Conservation (phyloP, 2,888 invertebrate species). For the Empis livida region DNA sequence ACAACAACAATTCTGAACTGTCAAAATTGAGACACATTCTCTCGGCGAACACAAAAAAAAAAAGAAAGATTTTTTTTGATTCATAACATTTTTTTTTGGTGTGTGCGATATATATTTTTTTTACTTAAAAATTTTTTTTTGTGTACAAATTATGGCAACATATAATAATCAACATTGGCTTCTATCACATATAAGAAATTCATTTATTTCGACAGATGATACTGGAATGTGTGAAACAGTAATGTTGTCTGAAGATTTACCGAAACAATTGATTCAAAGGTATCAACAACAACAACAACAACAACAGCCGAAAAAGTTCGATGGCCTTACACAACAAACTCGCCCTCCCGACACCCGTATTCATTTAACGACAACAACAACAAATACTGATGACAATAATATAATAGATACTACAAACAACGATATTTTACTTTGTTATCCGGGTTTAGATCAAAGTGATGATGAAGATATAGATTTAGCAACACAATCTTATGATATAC, state of each 20-base stretch:
- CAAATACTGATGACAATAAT: not conserved
- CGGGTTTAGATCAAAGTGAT: conserved; percentile 65
- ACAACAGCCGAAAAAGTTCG: conserved; percentile 1
- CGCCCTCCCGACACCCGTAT: conserved; percentile 1
- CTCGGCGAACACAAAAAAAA: too few species aligned
- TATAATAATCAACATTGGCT: conserved; percentile 92
- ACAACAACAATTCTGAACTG: too few species aligned
- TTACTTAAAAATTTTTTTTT: too few species aligned
- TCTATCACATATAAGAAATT: conserved; percentile 82
- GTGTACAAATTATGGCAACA: conserved; percentile 57
- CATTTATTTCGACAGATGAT: conserved; percentile 91
- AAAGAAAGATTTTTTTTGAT: too few species aligned
- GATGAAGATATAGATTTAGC: conserved; percentile 56
- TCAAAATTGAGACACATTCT: too few species aligned
- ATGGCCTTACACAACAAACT: conserved; percentile 10
- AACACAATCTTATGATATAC: conserved; percentile 66
- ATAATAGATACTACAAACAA: not conserved
- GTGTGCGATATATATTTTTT: too few species aligned
- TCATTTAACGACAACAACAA: not conserved
- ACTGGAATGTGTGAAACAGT: conserved; percentile 89
- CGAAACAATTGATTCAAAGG: conserved; percentile 44
- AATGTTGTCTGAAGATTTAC: conserved; percentile 73
- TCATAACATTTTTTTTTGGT: too few species aligned
- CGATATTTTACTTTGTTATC: conserved; percentile 49
- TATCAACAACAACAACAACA: conserved; percentile 16